Evolutionary conservation across 2,888 invertebrate genomes (phyloP).

Genomic region (Pegoplata infirma): DNA sequence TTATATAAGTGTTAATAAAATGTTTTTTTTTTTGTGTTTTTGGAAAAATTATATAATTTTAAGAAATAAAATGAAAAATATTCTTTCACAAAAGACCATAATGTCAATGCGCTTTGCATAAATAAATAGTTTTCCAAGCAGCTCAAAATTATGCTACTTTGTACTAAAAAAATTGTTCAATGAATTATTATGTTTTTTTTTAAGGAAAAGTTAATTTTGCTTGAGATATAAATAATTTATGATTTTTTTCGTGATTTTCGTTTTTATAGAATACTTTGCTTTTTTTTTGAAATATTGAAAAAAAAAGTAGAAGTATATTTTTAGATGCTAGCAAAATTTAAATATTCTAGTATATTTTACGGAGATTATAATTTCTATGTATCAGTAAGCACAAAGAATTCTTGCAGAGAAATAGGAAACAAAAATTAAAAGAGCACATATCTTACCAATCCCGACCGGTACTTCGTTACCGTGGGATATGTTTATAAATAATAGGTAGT

Average conservation of each 20-base stretch:
- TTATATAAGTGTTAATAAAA: slow-evolving; percentile 58
- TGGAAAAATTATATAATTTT: slow-evolving; percentile 19
- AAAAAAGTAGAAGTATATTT: not conserved
- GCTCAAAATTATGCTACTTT: not conserved
- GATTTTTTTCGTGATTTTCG: not conserved
- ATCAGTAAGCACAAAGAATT: no score
- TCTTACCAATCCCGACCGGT: no score
- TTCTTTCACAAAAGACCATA: slow-evolving; percentile 23
- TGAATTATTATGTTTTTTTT: slow-evolving; percentile 52
- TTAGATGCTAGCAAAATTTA: not conserved
- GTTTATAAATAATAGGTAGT: no score
- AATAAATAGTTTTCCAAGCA: slow-evolving; percentile 68
- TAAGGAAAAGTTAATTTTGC: slow-evolving; percentile 48
- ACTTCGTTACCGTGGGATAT: no score
- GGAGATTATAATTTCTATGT: no score
- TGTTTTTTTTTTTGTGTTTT: slow-evolving; percentile 6
- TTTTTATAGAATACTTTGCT: not conserved
- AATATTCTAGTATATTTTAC: not conserved
- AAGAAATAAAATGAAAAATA: slow-evolving; percentile 21
- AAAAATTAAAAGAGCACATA: no score
- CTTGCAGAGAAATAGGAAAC: no score
- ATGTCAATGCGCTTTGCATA: slow-evolving; percentile 73
- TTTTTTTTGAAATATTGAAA: not conserved
- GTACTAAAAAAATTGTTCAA: slow-evolving; percentile 31
- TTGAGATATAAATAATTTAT: slow-evolving; percentile 58